Percentiles rank a stretch among this genome's conserved stretches.
Evolutionary conservation across 1,140 invertebrate genomes (phyloP).

Genomic region (Tetragonula clypearis): DNA sequence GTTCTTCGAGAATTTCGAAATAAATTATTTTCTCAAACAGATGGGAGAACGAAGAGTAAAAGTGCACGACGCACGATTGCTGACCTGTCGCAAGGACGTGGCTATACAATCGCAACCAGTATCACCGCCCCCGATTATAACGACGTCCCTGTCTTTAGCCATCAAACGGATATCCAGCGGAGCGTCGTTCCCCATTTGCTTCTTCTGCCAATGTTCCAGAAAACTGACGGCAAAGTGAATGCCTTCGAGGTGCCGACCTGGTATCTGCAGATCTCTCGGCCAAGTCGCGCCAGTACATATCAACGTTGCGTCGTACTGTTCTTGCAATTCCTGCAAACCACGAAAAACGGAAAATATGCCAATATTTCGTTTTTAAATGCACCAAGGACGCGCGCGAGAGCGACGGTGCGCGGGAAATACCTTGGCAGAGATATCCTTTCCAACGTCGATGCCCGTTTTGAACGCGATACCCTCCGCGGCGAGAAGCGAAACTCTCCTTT

Average conservation of each 20-base stretch:
- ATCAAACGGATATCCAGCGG: constrained; percentile 83
- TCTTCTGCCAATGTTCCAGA: constrained; percentile 98
- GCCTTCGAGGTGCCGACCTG: constrained; percentile 92
- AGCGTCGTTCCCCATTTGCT: constrained; percentile 88
- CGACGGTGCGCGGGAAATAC: no score
- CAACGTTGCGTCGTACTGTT: constrained; percentile 93
- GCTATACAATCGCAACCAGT: constrained; percentile 99
- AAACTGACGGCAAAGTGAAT: constrained; percentile 99
- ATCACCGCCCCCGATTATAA: constrained; percentile 99
- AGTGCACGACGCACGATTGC: background rate
- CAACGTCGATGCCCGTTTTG: constrained; percentile 94
- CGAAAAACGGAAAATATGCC: background rate
- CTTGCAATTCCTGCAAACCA: constrained; percentile 84
- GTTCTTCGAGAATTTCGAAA: no score
- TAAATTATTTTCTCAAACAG: no score
- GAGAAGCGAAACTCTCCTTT: constrained; percentile 93
- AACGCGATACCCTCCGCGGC: constrained; percentile 95
- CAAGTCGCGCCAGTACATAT: constrained; percentile 97
- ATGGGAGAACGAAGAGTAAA: background rate
- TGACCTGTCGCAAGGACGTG: constrained; percentile 94
- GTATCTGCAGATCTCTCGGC: constrained; percentile 94
- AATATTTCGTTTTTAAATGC: background rate
- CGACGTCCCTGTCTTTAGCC: constrained; percentile 97
- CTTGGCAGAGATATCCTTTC: constrained; percentile 93
- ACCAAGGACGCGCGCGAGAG: no score